These are phyloP conservation scores for Cochlearius cochlearius DNA, from an alignment of 2,113 vertebrate species.

Conservation along the genomic window DNA sequence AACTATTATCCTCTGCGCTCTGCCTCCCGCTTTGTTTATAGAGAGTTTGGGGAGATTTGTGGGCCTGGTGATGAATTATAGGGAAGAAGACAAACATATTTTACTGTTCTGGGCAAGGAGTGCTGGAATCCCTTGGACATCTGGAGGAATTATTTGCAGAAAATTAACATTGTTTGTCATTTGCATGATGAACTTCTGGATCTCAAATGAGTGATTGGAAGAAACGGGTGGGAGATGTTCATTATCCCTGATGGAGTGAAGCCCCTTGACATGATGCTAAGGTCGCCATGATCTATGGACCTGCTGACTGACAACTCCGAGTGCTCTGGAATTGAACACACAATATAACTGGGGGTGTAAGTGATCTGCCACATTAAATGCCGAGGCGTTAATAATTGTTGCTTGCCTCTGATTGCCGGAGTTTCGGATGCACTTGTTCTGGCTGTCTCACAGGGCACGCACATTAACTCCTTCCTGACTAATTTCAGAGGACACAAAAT, in stretches of 20 bases:
- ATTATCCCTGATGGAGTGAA: slow-evolving; percentile 65
- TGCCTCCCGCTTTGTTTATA: slow-evolving; percentile 68
- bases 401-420: slow-evolving; percentile 1
- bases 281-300: slow-evolving; percentile 57
- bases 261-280: slow-evolving; percentile 56
- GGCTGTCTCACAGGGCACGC: background rate
- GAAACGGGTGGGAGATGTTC: slow-evolving; percentile 57
- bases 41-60: slow-evolving; percentile 70
- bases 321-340: slow-evolving; percentile 48
- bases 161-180: slow-evolving; percentile 72
- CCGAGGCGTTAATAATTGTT: slow-evolving; percentile 43
- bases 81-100: slow-evolving; percentile 67
- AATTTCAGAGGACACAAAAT: background rate
- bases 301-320: slow-evolving; percentile 32
- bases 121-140: slow-evolving; percentile 59
- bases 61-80: slow-evolving; percentile 60
- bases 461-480: slow-evolving; percentile 24
- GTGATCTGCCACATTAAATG: slow-evolving; percentile 24
- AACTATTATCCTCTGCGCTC: slow-evolving; percentile 45
- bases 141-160: slow-evolving; percentile 76
- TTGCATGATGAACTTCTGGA: slow-evolving; percentile 69
- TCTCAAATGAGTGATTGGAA: slow-evolving; percentile 60
- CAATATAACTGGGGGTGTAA: background rate
- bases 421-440: background rate
- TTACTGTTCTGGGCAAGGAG: slow-evolving; percentile 66